Percentiles rank a stretch among this genome's conserved stretches.
Conservation (phyloP, 2,888 invertebrate genomes). For the Coecobrya sp. region DNA sequence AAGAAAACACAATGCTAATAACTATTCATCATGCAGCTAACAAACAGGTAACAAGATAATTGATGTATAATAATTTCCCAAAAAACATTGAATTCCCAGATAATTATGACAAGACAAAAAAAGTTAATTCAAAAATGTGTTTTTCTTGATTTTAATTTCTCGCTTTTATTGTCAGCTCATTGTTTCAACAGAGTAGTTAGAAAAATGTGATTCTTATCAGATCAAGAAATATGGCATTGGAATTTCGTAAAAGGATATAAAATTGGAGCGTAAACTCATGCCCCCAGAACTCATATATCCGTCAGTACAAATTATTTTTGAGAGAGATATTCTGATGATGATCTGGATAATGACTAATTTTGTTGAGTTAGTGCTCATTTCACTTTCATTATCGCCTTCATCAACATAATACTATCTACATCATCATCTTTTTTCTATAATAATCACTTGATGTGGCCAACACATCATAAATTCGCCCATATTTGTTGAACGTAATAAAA, state of each 20-base stretch:
- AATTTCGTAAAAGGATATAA: slow-evolving; percentile 71
- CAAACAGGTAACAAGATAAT: slow-evolving; percentile 62
- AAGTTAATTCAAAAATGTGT: not conserved
- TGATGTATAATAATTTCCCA: slow-evolving; percentile 6
- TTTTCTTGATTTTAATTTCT: not conserved
- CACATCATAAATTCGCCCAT: slow-evolving; percentile 77
- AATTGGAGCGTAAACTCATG: slow-evolving; percentile 38
- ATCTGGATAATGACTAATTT: slow-evolving; percentile 54
- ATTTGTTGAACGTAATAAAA: slow-evolving; percentile 68
- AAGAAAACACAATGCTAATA: not conserved
- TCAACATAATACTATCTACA: slow-evolving; percentile 12
- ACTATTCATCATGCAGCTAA: not conserved
- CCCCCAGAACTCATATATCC: not conserved
- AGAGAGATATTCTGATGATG: slow-evolving; percentile 24
- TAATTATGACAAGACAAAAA: slow-evolving; percentile 40
- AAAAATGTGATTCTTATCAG: slow-evolving; percentile 44
- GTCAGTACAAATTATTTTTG: slow-evolving; percentile 44
- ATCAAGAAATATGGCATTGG: slow-evolving; percentile 63
- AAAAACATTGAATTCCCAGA: not conserved
- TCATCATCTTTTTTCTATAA: not conserved
- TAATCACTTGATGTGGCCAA: slow-evolving; percentile 63
- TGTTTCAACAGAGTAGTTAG: not conserved
- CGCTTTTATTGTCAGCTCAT: not conserved
- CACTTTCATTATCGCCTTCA: slow-evolving; percentile 54
- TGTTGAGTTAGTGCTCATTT: slow-evolving; percentile 44